A percentile compares a stretch with the other conserved stretches of the same genome.
These are phyloP conservation scores for Vidua chalybeata DNA, from an alignment of 2,113 vertebrate species.

Conservation along the genomic window DNA sequence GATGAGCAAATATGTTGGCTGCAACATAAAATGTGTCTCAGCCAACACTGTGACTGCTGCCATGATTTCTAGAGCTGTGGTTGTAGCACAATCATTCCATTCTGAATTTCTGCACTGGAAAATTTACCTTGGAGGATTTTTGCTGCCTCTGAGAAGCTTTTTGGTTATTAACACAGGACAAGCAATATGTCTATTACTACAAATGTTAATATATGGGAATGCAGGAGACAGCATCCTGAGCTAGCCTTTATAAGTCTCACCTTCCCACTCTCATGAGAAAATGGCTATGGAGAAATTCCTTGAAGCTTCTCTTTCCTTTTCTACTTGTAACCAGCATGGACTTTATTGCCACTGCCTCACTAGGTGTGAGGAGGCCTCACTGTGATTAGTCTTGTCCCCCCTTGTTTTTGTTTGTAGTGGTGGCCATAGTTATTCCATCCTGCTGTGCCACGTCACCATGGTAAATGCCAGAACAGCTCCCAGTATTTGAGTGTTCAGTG, in stretches of 20 bases:
- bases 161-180: neutral
- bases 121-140: neutral
- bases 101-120: neutral
- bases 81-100: neutral
- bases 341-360: neutral
- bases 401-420: neutral
- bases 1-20: neutral
- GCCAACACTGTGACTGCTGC: neutral
- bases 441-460: fast-evolving
- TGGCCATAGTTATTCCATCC: neutral
- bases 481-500: neutral
- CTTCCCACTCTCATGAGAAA: neutral
- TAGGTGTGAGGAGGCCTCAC: neutral
- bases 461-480: neutral
- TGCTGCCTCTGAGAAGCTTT: neutral
- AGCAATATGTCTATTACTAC: neutral
- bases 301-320: neutral
- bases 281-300: neutral
- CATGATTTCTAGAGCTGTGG: neutral
- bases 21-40: neutral
- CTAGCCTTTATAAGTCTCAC: neutral
- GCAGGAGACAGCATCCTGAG: neutral
- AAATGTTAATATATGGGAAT: neutral
- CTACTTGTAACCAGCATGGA: neutral
- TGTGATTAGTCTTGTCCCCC: neutral